These are phyloP conservation scores for Pantala flavescens DNA, from an alignment of 1,140 invertebrate genomes.

Conservation along the genomic window DNA sequence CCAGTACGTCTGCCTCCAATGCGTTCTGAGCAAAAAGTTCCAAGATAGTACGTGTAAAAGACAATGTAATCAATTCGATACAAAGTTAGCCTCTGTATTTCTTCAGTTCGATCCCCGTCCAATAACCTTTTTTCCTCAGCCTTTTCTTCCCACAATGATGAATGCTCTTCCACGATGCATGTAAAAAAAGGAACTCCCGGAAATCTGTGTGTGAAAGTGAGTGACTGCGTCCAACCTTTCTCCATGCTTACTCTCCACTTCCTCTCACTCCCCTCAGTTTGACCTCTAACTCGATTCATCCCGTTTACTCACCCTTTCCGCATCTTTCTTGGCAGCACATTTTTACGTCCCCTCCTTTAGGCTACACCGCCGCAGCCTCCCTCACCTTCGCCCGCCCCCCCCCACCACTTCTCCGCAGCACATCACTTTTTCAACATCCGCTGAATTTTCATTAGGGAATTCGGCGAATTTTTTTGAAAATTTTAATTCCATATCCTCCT, in stretches of 20 bases:
- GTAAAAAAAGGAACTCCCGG: not conserved
- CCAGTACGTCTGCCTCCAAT: too few relatives aligned
- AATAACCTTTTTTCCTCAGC: too few relatives aligned
- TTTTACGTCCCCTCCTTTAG: not conserved
- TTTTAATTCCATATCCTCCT: not conserved
- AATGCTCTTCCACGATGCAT: too few relatives aligned
- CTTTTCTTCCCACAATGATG: too few relatives aligned
- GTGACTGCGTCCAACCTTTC: not conserved
- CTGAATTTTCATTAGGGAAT: conserved; percentile 6
- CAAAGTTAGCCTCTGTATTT: too few relatives aligned
- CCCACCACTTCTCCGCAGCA: not conserved
- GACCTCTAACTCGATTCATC: not conserved
- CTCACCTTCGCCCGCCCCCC: not conserved
- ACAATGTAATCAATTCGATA: too few relatives aligned
- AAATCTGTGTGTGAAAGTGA: not conserved
- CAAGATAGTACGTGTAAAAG: too few relatives aligned
- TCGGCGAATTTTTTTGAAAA: not conserved
- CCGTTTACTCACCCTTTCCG: not conserved
- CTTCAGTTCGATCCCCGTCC: too few relatives aligned
- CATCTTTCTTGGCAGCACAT: not conserved
- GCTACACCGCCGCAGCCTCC: not conserved
- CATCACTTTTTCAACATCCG: conserved; percentile 5
- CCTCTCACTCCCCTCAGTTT: not conserved
- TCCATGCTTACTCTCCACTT: not conserved
- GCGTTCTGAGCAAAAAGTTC: too few relatives aligned